Evolutionary conservation across 2,888 invertebrate genomes (phyloP).

Genomic region (Tachina grossa): DNA sequence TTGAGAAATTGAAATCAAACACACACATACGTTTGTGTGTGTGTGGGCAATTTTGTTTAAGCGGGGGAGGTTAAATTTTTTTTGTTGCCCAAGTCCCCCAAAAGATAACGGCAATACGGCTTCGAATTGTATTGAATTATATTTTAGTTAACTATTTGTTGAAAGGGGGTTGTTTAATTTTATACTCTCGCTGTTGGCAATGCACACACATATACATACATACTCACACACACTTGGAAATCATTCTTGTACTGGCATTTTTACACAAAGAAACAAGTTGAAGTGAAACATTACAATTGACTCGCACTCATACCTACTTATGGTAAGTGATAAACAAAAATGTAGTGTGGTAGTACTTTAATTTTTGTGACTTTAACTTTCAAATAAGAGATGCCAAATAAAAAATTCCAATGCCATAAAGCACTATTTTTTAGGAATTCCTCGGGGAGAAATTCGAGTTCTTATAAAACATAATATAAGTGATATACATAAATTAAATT

Average conservation of each 20-base stretch:
- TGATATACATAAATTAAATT: no score
- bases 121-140: conserved; percentile 48
- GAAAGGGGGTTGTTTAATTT: conserved; percentile 29
- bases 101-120: conserved; percentile 21
- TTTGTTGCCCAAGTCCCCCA: conserved; percentile 67
- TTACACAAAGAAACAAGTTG: conserved; percentile 17
- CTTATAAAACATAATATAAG: no score
- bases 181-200: not conserved
- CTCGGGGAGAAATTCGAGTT: no score
- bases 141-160: conserved; percentile 29
- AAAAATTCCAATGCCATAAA: not conserved
- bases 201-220: not conserved
- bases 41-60: conserved; percentile 1
- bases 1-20: conserved; percentile 55
- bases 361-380: not conserved
- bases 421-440: no score
- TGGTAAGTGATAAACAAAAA: conserved; percentile 36
- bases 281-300: conserved; percentile 40
- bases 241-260: conserved; percentile 3
- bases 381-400: not conserved
- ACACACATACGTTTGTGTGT: not conserved
- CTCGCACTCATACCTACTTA: conserved; percentile 30
- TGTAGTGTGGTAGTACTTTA: conserved; percentile 52
- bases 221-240: conserved; percentile 9
- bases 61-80: conserved; percentile 40